Base-by-base conservation (phyloP, 1,140 invertebrate genomes). In the Riptortus pedestris region DNA sequence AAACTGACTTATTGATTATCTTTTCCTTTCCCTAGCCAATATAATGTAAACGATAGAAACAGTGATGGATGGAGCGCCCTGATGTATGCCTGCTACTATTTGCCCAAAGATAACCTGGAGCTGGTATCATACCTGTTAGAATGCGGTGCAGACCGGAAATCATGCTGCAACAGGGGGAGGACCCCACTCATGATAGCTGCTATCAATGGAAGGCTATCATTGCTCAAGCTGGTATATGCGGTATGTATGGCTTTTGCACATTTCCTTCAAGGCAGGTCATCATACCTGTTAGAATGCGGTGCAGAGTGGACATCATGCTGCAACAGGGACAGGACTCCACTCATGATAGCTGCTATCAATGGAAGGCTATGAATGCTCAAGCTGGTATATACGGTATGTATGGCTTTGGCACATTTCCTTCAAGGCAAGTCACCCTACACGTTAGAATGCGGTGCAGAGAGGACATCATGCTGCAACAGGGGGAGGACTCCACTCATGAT, bases 31-130 rank as follows among this genome's bases (percentile, higher is more conserved):
- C n/a, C n/a, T n/a, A n/a, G n/a, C n/a, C n/a, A n/a, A n/a, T n/a
- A n/a, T 5, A 47, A 64, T 22, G 22, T 67, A 0, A 63, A 67
- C 33, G 24, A 22, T 14, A 64, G 52, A 33, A 67, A 67, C 29
- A 11, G 16, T 18, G 59, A 33, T 18, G 63, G 63, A 16, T 67
- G 66, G 66, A 67, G 59, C 2, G 47, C 51, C 2, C 33, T 67
- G 33, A 67, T 67, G 66, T 67, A 65, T 28, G 66, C 66, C 3
- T 65, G 66, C 33, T 61, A 52, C 16, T 52, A 48, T 12, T n/a
- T n/a, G n/a, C n/a, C n/a, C n/a, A n/a, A n/a, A n/a, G n/a, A 26
- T 3, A 4, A 52, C 16, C 14, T 60, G 20, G 24, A 51, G 0
- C 11, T 62, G 11, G 66, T 64, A 5, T 33, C 9, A 18, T 48